These are phyloP conservation scores for Pemphigus obesinymphae DNA, from an alignment of 1,140 invertebrate genomes.

Conservation along the genomic window DNA sequence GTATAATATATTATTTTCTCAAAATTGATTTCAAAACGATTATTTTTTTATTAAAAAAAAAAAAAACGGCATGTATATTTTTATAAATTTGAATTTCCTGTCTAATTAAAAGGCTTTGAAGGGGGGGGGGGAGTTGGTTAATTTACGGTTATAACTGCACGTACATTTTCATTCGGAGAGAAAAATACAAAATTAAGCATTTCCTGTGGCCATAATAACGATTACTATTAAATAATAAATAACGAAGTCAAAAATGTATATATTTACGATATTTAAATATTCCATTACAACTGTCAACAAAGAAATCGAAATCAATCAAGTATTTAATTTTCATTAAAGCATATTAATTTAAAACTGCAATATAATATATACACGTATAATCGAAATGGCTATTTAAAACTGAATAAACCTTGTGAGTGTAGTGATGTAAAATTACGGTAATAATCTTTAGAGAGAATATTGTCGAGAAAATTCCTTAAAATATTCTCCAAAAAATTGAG, in stretches of 20 bases:
- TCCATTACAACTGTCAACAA: background rate
- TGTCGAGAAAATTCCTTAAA: too few species aligned
- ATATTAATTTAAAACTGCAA: background rate
- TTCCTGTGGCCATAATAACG: background rate
- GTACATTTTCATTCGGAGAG: background rate
- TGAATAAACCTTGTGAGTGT: too few species aligned
- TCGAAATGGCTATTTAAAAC: background rate
- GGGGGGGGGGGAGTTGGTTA: background rate
- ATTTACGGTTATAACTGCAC: background rate
- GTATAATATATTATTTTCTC: too few species aligned
- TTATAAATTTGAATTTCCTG: background rate
- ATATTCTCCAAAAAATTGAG: too few species aligned
- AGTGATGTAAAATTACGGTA: too few species aligned
- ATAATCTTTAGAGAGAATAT: too few species aligned
- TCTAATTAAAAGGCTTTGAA: background rate
- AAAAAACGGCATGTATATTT: too few species aligned
- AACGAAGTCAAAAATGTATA: background rate
- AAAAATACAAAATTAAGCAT: background rate
- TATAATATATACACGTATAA: background rate
- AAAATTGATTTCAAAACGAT: too few species aligned
- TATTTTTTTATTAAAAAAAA: too few species aligned
- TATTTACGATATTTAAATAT: background rate
- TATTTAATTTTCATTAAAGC: background rate
- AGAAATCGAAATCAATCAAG: constrained; percentile 5
- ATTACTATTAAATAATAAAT: background rate